A percentile compares a stretch with the other conserved stretches of the same genome.
These are phyloP conservation scores for Lerema accius DNA, from an alignment of 1,140 invertebrate genomes.

Conservation along the genomic window DNA sequence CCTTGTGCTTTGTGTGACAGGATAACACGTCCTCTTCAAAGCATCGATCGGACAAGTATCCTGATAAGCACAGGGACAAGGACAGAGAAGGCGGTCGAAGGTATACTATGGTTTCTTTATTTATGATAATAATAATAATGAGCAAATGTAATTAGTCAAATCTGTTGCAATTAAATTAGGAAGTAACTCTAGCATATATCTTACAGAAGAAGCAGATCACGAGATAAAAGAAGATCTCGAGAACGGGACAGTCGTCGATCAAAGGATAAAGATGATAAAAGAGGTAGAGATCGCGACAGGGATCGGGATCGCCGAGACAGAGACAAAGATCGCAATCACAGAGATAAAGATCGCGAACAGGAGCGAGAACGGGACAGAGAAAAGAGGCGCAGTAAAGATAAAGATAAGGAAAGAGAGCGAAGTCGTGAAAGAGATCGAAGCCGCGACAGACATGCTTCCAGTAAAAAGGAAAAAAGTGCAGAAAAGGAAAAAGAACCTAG, in stretches of 20 bases:
- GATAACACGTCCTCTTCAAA: slow-evolving; percentile 82
- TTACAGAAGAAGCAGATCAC: slow-evolving; percentile 79
- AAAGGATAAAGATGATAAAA: slow-evolving; percentile 55
- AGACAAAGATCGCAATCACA: slow-evolving; percentile 65
- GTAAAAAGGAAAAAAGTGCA: slow-evolving; percentile 54
- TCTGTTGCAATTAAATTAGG: too few relatives aligned
- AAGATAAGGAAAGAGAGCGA: slow-evolving; percentile 60
- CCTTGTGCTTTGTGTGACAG: slow-evolving; percentile 84
- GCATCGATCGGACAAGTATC: slow-evolving; percentile 81
- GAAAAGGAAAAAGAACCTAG: slow-evolving; percentile 59
- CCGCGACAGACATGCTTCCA: slow-evolving; percentile 47
- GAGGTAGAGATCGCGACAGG: slow-evolving; percentile 65
- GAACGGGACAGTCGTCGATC: slow-evolving; percentile 64
- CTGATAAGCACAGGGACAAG: slow-evolving; percentile 78
- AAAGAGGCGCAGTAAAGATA: slow-evolving; percentile 65
- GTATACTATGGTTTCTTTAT: slow-evolving; percentile 40
- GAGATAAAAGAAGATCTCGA: slow-evolving; percentile 78
- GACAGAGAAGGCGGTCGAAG: slow-evolving; percentile 68
- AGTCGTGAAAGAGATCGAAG: slow-evolving; percentile 66
- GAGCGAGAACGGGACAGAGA: slow-evolving; percentile 67
- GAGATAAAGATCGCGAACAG: slow-evolving; percentile 64
- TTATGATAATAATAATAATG: slow-evolving; percentile 1
- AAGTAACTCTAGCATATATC: too few relatives aligned
- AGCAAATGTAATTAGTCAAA: too few relatives aligned
- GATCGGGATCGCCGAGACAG: slow-evolving; percentile 61